Base-by-base conservation (phyloP, 2,888 invertebrate genomes). In the Mesoligia furuncula region DNA sequence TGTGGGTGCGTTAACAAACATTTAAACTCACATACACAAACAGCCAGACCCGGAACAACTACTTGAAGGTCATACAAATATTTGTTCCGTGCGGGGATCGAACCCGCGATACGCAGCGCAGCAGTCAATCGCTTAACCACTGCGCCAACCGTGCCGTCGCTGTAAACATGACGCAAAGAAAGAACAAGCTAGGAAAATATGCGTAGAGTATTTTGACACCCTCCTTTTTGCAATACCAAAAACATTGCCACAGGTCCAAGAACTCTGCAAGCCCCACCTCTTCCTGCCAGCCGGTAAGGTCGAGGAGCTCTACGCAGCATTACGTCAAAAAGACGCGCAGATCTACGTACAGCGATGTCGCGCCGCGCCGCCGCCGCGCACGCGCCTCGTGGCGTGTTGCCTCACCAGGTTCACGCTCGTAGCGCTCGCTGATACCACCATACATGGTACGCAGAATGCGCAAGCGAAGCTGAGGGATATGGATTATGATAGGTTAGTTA, bases 291-390 rank as follows among this genome's bases (percentile, higher is more conserved):
- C 98, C 15, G 98, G 98, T 2, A 99, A 98, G 91, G 98, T 99
- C 0, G 99, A 99, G 88, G 99, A 99, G 91, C 96, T 99, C 20
- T 98, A 99, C 93, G 97, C 98, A 0, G 98, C 98, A 87, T 95
- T 99, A 86, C 98, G 98, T 15, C 98, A 98, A 91, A 99, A 99
- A 92, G 99, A 99, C 94, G 98, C 99, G 0, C 99, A 99, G 94
- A 99, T 99, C 90, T 99, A 99, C 95, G 98, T 99, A 78, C 99
- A 99, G 93, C 91, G 96, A 0, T 92, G 93, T 57, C 93, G 96
- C 74, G 93, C 98, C 98, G 95, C 97, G 97, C 97, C 98, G 97
- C 93, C 97, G 97, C 89, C 97, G 95, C 83, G 97, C 92, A 81
- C 97, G 88, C 97, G 98, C 62, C 97, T 99, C 24, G 98, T 99